Conservation (phyloP, 1,140 invertebrate genomes). For the Calosoma granatense region DNA sequence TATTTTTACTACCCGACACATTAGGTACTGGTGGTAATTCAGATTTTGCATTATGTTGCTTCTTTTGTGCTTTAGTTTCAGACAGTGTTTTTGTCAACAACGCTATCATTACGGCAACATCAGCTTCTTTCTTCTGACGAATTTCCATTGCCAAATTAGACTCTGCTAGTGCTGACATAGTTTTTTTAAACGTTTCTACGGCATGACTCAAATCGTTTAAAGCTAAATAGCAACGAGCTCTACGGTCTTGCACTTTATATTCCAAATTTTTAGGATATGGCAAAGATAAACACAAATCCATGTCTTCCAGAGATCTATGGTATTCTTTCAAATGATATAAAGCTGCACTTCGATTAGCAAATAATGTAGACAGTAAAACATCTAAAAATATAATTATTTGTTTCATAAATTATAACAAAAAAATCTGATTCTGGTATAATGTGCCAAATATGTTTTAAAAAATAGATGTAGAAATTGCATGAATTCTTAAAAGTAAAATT, state of each 20-base stretch:
- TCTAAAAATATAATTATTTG: slow-evolving; percentile 19
- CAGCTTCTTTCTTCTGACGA: slow-evolving; percentile 18
- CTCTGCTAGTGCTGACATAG: slow-evolving; percentile 21
- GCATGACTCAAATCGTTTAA: slow-evolving; percentile 25
- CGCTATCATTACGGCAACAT: slow-evolving; percentile 21
- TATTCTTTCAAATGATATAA: slow-evolving; percentile 68
- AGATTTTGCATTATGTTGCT: slow-evolving; percentile 10
- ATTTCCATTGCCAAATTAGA: slow-evolving; percentile 23
- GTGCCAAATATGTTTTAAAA: slow-evolving; percentile 16
- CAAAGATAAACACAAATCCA: slow-evolving; percentile 52
- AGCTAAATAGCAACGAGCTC: slow-evolving; percentile 23
- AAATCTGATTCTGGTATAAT: slow-evolving; percentile 13
- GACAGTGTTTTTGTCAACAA: slow-evolving; percentile 23
- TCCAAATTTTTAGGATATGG: slow-evolving; percentile 63
- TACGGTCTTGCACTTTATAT: slow-evolving; percentile 65
- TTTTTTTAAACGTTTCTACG: slow-evolving; percentile 29
- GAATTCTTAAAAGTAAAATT: too few relatives aligned
- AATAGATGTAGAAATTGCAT: slow-evolving; percentile 8
- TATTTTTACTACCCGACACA: slow-evolving; percentile 10
- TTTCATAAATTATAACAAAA: too few relatives aligned
- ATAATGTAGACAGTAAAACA: slow-evolving; percentile 57
- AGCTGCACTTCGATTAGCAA: slow-evolving; percentile 81
- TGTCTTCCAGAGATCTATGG: slow-evolving; percentile 56
- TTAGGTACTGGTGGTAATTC: slow-evolving; percentile 17
- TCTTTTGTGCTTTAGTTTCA: slow-evolving; percentile 17